Conservation (phyloP, 2,888 invertebrate species). For the Xiphydria camelus region DNA sequence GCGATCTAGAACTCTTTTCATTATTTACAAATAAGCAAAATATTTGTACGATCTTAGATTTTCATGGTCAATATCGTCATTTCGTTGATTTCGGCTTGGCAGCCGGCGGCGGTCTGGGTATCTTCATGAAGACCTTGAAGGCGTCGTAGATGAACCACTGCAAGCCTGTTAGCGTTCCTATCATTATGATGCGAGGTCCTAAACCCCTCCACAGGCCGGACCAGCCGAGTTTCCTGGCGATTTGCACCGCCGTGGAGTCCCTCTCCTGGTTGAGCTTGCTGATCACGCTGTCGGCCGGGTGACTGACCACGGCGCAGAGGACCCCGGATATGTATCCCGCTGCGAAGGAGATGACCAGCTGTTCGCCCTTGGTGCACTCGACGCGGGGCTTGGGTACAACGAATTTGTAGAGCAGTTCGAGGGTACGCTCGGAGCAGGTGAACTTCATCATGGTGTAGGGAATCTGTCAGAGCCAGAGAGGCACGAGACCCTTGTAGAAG, state of each 20-base stretch:
- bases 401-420: constrained; percentile 76
- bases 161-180: constrained; percentile 88
- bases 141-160: constrained; percentile 94
- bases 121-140: constrained; percentile 77
- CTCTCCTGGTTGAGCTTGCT: constrained; percentile 87
- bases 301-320: constrained; percentile 90
- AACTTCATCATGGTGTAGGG: constrained; percentile 97
- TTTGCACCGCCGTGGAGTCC: constrained; percentile 62
- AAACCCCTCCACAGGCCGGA: constrained; percentile 83
- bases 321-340: constrained; percentile 92
- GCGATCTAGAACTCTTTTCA: too few species aligned
- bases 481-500: constrained; percentile 81
- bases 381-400: constrained; percentile 82
- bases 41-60: too few species aligned
- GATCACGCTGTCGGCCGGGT: constrained; percentile 88
- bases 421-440: constrained; percentile 84
- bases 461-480: constrained; percentile 83
- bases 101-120: background rate
- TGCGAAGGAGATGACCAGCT: constrained; percentile 82
- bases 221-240: constrained; percentile 62
- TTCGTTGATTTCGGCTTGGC: background rate
- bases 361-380: constrained; percentile 78
- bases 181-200: constrained; percentile 86
- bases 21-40: too few species aligned
- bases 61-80: too few species aligned